A percentile compares a stretch with the other conserved stretches of the same genome.
These are phyloP conservation scores for Eremobia ochroleuca DNA, from an alignment of 2,888 invertebrate species.

Conservation along the genomic window DNA sequence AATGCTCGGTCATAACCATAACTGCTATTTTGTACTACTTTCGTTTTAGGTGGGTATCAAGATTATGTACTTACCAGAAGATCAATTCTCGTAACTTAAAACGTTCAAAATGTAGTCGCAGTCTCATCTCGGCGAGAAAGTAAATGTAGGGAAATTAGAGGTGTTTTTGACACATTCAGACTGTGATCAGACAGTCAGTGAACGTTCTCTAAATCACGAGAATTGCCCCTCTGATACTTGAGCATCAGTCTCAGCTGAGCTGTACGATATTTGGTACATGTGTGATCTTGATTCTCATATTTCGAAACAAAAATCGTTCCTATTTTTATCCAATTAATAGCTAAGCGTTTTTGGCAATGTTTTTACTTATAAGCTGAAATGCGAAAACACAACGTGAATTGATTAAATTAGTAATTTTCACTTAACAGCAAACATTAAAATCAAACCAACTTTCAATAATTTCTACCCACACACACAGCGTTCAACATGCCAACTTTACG, in stretches of 20 bases:
- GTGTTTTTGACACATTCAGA: too few species aligned
- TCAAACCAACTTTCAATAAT: neutral
- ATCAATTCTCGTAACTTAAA: too few species aligned
- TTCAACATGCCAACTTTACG: conserved; percentile 13
- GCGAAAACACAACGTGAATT: neutral
- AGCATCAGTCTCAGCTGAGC: neutral
- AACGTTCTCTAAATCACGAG: too few species aligned
- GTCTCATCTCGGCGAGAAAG: too few species aligned
- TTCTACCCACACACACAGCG: neutral
- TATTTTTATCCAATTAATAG: neutral
- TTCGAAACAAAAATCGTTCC: neutral
- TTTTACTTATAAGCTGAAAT: neutral
- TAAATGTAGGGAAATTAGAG: too few species aligned
- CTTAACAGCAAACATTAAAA: neutral
- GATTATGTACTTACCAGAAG: neutral
- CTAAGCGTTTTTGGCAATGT: neutral
- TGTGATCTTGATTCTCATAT: neutral
- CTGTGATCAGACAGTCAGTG: too few species aligned
- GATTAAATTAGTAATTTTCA: neutral
- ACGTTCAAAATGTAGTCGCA: too few species aligned
- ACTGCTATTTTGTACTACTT: neutral
- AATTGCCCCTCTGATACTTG: neutral
- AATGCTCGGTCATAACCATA: neutral
- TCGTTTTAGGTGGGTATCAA: neutral
- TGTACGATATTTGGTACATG: neutral